Percentiles rank a stretch among this genome's conserved stretches.
Conservation (phyloP, 1,140 invertebrate genomes). For the Eumaeus atala region DNA sequence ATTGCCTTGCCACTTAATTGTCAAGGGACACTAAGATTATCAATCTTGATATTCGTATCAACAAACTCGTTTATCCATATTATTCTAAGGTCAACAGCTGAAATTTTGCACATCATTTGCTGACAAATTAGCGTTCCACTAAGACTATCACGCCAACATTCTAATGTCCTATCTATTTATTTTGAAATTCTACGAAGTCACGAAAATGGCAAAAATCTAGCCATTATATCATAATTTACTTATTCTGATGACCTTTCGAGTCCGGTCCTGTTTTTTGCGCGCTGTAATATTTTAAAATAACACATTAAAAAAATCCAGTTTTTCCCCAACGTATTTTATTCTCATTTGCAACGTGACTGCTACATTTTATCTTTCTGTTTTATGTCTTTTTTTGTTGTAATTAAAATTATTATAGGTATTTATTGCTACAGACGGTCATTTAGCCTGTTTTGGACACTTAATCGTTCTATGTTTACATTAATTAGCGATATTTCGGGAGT, state of each 20-base stretch:
- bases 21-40: too few relatives aligned
- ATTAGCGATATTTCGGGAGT: slow-evolving; percentile 66
- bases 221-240: slow-evolving; percentile 72
- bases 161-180: slow-evolving; percentile 25
- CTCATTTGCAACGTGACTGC: slow-evolving; percentile 61
- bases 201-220: slow-evolving; percentile 41
- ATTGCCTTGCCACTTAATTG: too few relatives aligned
- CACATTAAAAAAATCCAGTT: slow-evolving; percentile 46
- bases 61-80: too few relatives aligned
- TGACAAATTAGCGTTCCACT: too few relatives aligned
- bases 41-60: too few relatives aligned
- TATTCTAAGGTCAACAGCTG: too few relatives aligned
- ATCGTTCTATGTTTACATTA: slow-evolving; percentile 71
- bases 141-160: neutral
- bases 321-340: slow-evolving; percentile 42
- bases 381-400: slow-evolving; percentile 65
- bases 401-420: slow-evolving; percentile 73
- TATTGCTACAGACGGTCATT: slow-evolving; percentile 60
- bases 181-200: slow-evolving; percentile 35
- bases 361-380: slow-evolving; percentile 59
- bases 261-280: slow-evolving; percentile 39
- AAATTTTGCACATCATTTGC: too few relatives aligned
- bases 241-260: slow-evolving; percentile 59
- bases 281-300: slow-evolving; percentile 44
- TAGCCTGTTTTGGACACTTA: slow-evolving; percentile 56